Base-by-base conservation (phyloP, 2,888 invertebrate genomes). In the Drosophila flavopinicola region DNA sequence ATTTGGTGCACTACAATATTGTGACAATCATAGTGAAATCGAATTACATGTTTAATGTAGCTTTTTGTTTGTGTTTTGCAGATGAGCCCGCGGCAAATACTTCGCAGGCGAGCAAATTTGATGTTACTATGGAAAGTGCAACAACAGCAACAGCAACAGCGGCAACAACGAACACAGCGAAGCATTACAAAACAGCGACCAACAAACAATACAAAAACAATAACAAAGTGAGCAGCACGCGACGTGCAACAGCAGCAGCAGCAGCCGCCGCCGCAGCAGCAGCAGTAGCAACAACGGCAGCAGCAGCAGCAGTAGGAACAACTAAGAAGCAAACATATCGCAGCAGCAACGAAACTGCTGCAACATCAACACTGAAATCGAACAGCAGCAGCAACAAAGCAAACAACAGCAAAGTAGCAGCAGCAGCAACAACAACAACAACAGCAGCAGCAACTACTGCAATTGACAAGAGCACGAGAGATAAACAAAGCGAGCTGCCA, bases 91-190 rank as follows among this genome's bases (percentile, higher is more conserved):
- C 88, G 59, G 89, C 87, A 30, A 68, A 74, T 53, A 86, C 87
- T 76, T 72, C 73, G 73, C 75, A 75, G 67, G 63, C 60, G 60
- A 75, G 48, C 56, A 64, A 78, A 72, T 68, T 73, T 65, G 80
- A 68, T 77, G 79, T 75, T 83, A 90, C 87, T 70, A 90, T 90
- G 91, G 90, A 91, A 84, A 87, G 85, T 76, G 85, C 88, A 75
- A 87, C 75, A 72, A 60, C 75, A 75, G 56, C 71, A 70, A 56
- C 72, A 75, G 56, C 32, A 27, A 20, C 48, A 13, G 9, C 49
- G 5, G 23, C 51, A 47, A 20, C 73, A 80, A 66, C 67, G 67
- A 70, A 59, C 70, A 88, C 60, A 53, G 49, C 69, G 75, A 72
- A 74, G 57, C 85, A 85, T 69, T 82, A 88, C 42, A 88, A 80